These are phyloP conservation scores for Podarcis lilfordi DNA, from an alignment of 2,797 vertebrate species.

Conservation along the genomic window DNA sequence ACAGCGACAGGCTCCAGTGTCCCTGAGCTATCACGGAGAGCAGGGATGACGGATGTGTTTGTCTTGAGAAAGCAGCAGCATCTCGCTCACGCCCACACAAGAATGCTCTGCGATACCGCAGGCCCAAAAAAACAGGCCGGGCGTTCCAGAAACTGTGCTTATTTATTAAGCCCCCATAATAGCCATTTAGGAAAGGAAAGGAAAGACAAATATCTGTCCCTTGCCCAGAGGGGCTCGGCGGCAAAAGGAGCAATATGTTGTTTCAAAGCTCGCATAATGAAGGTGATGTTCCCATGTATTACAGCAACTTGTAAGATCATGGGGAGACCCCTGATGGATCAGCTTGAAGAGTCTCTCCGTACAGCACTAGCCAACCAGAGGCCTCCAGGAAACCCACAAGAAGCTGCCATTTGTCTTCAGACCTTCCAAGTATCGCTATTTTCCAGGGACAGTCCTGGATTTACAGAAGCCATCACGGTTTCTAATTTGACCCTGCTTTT, in stretches of 20 bases:
- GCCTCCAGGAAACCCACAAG: background rate
- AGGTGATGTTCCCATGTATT: background rate
- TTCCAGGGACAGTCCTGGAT: too few relatives aligned
- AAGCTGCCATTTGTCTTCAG: background rate
- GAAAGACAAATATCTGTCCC: background rate
- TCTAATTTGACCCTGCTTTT: too few relatives aligned
- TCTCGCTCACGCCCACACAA: background rate
- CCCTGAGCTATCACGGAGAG: background rate
- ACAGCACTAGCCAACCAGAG: background rate
- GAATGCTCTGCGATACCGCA: background rate
- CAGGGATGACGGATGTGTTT: background rate
- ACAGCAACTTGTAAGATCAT: too few relatives aligned
- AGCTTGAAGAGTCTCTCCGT: background rate
- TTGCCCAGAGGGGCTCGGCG: rapidly evolving
- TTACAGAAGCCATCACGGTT: too few relatives aligned
- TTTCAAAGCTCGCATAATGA: rapidly evolving
- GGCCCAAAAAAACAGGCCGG: background rate
- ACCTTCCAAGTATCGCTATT: too few relatives aligned
- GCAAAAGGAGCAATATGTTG: background rate
- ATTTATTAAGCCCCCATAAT: background rate
- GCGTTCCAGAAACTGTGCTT: background rate
- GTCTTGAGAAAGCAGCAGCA: background rate
- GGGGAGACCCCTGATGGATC: background rate
- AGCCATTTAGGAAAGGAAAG: background rate
- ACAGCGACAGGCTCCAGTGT: background rate